Evolutionary conservation across 2,888 invertebrate species (phyloP).

Genomic region (Agrotis clavis): DNA sequence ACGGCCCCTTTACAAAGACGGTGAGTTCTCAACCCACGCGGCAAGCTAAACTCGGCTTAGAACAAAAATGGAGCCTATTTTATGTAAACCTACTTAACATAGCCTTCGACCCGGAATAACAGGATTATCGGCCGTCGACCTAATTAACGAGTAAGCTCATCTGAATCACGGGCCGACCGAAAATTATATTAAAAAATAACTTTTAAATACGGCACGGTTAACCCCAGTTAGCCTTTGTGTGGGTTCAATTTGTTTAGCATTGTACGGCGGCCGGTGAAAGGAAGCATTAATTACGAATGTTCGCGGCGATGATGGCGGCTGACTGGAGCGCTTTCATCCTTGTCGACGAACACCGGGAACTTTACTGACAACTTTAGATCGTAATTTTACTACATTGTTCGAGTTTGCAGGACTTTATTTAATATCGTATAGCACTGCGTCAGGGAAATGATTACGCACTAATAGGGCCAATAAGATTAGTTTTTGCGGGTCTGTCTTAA

Average conservation of each 20-base stretch:
- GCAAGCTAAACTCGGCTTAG: slow-evolving; percentile 9
- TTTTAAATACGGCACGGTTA: slow-evolving; percentile 40
- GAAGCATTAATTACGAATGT: slow-evolving; percentile 58
- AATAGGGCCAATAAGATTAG: too few species aligned
- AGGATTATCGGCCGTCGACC: slow-evolving; percentile 36
- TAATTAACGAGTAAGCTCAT: slow-evolving; percentile 34
- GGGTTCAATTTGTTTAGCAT: slow-evolving; percentile 51
- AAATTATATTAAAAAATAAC: slow-evolving; percentile 40
- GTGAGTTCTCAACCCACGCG: slow-evolving; percentile 18
- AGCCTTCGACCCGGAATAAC: slow-evolving; percentile 25
- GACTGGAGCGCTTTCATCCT: slow-evolving; percentile 25
- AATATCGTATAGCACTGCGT: too few species aligned
- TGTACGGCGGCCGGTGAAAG: slow-evolving; percentile 49
- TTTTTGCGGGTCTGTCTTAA: too few species aligned
- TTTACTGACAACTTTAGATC: slow-evolving; percentile 45
- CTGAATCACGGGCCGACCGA: slow-evolving; percentile 17
- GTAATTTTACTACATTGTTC: slow-evolving; percentile 46
- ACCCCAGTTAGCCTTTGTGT: slow-evolving; percentile 48
- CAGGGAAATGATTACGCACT: too few species aligned
- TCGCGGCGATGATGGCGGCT: slow-evolving; percentile 23
- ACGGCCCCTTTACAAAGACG: slow-evolving; percentile 1
- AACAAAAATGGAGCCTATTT: slow-evolving; percentile 26
- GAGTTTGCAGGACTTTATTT: slow-evolving; percentile 11
- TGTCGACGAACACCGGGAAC: slow-evolving; percentile 37
- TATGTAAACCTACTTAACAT: slow-evolving; percentile 25